Conservation (phyloP, 1,140 invertebrate species). For the Leptoteleia sp. region DNA sequence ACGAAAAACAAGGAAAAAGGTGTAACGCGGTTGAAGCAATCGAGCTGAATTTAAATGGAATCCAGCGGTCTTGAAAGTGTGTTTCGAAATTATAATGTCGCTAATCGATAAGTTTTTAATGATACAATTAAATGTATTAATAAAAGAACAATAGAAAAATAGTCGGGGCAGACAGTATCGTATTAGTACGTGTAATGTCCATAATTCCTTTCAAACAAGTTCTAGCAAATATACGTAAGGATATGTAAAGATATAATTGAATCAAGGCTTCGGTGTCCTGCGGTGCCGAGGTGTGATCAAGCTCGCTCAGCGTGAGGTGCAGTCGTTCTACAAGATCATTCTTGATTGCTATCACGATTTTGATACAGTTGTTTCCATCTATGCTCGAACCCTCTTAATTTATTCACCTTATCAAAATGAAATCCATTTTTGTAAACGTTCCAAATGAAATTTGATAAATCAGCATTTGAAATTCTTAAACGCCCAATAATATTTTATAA, state of each 20-base stretch:
- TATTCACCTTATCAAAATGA: slow-evolving; percentile 39
- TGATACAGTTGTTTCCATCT: slow-evolving; percentile 68
- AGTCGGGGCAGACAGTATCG: slow-evolving; percentile 45
- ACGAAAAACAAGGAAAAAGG: no score
- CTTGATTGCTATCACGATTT: slow-evolving; percentile 63
- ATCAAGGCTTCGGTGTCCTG: slow-evolving; percentile 70
- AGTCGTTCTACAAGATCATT: slow-evolving; percentile 62
- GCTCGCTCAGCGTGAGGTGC: slow-evolving; percentile 67
- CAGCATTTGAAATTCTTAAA: neutral
- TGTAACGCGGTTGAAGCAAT: no score
- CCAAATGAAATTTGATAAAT: slow-evolving; percentile 8
- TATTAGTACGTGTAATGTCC: slow-evolving; percentile 59
- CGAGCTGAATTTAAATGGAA: no score
- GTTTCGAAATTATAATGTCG: no score
- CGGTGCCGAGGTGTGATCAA: slow-evolving; percentile 70
- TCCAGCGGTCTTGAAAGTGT: no score
- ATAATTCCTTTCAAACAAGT: slow-evolving; percentile 64
- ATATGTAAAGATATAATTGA: slow-evolving; percentile 71
- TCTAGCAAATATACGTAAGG: slow-evolving; percentile 58
- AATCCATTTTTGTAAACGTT: slow-evolving; percentile 26
- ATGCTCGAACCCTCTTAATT: slow-evolving; percentile 49
- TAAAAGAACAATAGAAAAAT: slow-evolving; percentile 38
- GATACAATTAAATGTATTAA: slow-evolving; percentile 27
- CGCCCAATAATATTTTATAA: no score
- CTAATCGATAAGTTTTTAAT: slow-evolving; percentile 4